Conservation (phyloP, 2,888 invertebrate species). For the Tolmerus cingulatus region DNA sequence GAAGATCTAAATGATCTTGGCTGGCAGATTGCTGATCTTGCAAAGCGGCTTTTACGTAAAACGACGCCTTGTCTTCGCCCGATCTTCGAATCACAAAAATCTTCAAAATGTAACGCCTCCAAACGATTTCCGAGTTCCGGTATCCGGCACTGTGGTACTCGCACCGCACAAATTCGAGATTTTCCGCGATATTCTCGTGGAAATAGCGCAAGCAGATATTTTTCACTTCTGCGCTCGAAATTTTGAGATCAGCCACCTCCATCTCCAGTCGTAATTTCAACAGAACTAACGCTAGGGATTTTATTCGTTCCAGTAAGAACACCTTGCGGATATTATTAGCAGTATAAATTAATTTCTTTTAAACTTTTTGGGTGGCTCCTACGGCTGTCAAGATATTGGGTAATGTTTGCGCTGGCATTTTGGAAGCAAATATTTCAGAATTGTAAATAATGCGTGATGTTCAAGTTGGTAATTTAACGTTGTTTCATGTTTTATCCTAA, state of each 20-base stretch:
- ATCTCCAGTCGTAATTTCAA: not conserved
- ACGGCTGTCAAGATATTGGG: not conserved
- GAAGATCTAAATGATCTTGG: conserved; percentile 63
- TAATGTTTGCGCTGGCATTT: not conserved
- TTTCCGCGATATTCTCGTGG: conserved; percentile 20
- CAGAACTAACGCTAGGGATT: not conserved
- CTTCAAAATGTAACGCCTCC: not conserved
- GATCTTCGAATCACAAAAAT: not conserved
- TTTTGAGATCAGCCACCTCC: conserved; percentile 30
- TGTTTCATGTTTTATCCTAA: not conserved
- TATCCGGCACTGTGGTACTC: conserved; percentile 31
- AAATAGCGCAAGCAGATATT: conserved; percentile 54
- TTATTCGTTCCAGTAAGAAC: not conserved
- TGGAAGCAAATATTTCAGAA: not conserved
- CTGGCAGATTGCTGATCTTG: conserved; percentile 53
- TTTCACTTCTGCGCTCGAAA: conserved; percentile 51
- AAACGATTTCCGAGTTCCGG: not conserved
- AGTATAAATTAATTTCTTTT: not conserved
- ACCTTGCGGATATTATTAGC: not conserved
- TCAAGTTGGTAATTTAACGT: not conserved
- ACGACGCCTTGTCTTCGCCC: conserved; percentile 54
- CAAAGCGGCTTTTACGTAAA: conserved; percentile 71
- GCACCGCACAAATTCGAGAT: conserved; percentile 54
- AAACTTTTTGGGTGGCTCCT: not conserved
- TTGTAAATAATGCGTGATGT: not conserved